A percentile compares a stretch with the other conserved stretches of the same genome.
Evolutionary conservation across 2,113 vertebrate species (phyloP).

Genomic region (Chaetops frenatus): DNA sequence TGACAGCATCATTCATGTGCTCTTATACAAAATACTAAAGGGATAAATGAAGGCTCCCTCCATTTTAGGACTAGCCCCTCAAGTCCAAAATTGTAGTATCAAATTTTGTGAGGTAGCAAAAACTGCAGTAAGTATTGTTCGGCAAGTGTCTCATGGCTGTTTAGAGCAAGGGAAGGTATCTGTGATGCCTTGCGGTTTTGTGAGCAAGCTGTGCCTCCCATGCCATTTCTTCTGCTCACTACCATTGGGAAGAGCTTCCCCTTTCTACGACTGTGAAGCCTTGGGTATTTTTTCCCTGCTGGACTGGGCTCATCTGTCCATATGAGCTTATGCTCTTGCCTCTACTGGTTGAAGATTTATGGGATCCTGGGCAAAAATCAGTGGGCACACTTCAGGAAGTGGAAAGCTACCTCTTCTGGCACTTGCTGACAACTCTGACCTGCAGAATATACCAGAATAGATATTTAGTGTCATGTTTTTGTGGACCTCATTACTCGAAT

Average conservation of each 20-base stretch:
- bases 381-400: not conserved
- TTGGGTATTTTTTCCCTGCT: not conserved
- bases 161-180: not conserved
- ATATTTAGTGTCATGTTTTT: not conserved
- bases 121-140: not conserved
- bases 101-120: not conserved
- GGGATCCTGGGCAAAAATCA: not conserved
- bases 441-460: not conserved
- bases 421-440: not conserved
- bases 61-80: not conserved
- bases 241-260: not conserved
- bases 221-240: not conserved
- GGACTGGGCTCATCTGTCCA: not conserved
- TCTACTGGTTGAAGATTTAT: not conserved
- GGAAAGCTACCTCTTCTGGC: not conserved
- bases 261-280: not conserved
- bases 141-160: not conserved
- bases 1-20: not conserved
- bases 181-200: not conserved
- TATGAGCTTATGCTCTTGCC: not conserved
- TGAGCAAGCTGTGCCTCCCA: not conserved
- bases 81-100: accelerated
- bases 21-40: not conserved
- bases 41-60: not conserved
- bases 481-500: not conserved